Base-by-base conservation (phyloP, 2,113 vertebrate genomes). In the Columbina picui region DNA sequence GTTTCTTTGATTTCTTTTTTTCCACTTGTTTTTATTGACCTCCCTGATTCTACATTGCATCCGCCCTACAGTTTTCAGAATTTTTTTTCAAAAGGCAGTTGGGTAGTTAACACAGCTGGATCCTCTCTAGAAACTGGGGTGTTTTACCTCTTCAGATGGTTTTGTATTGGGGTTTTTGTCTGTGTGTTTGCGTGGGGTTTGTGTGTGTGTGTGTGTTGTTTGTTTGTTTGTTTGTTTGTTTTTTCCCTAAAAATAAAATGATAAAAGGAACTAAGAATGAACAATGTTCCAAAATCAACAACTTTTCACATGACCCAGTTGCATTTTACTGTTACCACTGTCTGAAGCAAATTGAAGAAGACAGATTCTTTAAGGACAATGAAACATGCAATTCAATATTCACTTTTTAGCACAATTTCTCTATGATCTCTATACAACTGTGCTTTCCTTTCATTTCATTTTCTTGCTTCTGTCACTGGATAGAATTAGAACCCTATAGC, bases 51-150 rank as follows among this genome's bases (percentile, higher is more conserved):
- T 65, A 69, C 70, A 30, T 47, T 89, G 86, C 83, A 93, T 91
- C 74, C 96, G 83, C 65, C 93, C 49, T 93, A 70, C 77, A 69
- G 74, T 93, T 90, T 82, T 89, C 80, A 77, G 87, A 78, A 84
- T 10, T 68, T 93, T 90, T 86, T 90, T 93, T 39, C 79, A 71
- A 71, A 65, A 90, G 52, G 32, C 63, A 50, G 52, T 59, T 30
- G 56, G 64, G 83, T 60, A 80, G 71, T 67, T 84, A 96, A 76
- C 3, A 0, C 92, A 95, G 76, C 64, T 95, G 90, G 73, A 94
- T 86, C 39, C 36, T 91, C 73, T 87, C 88, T 89, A 81, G 90
- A 94, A 96, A 92, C 63, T 29, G 26, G 67, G 47, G 26, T 68
- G 30, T 71, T 95, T 94, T 83, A 87, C 60, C 64, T 92, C 84